Evolutionary conservation across 2,888 invertebrate species (phyloP), one percentile per base, ranked within the genome.

Genomic region (Amphimallon solstitiale): DNA sequence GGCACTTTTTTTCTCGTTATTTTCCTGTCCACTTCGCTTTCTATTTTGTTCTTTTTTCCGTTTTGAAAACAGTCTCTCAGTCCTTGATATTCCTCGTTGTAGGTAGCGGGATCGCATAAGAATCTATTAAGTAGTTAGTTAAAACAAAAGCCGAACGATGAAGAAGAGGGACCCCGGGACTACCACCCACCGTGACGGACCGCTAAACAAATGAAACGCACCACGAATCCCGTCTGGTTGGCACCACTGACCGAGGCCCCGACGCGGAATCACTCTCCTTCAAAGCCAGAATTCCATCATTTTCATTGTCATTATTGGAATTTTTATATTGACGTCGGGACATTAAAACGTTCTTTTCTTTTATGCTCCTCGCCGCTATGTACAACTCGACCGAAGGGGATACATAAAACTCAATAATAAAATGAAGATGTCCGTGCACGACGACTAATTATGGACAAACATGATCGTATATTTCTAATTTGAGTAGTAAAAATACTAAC

Each of bases 121-220:
- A 19, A 19, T 45, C 45, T 19, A n/a, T 4, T 45, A 45, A 45
- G 19, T 19, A 45, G 54, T 66, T 63, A 51, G 65, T 64, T 67
- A 67, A 79, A 71, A 38, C 65, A 73, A 83, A 69, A 79, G 83
- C 83, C 71, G 70, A 19, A 51, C 19, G 23, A 46, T 21, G 29
- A 23, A 49, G 45, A 45, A 45, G 45, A 45, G 69, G 68, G 70
- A 80, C 67, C 79, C 81, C 79, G 84, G 85, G 85, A 85, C 85
- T 85, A 85, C 82, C 85, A 85, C 85, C 86, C 85, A 85, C 85
- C 84, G 85, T 82, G 80, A 84, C 83, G 84, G 85, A 84, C 79
- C 85, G 83, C 85, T 85, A 85, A 59, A 83, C 84, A 73, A 74
- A 74, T 74, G 73, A 72, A 68, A 70, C 73, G 68, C 73, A 68